Evolutionary conservation across 2,888 invertebrate genomes (phyloP).

Genomic region (Lasioglossum pauxillum): DNA sequence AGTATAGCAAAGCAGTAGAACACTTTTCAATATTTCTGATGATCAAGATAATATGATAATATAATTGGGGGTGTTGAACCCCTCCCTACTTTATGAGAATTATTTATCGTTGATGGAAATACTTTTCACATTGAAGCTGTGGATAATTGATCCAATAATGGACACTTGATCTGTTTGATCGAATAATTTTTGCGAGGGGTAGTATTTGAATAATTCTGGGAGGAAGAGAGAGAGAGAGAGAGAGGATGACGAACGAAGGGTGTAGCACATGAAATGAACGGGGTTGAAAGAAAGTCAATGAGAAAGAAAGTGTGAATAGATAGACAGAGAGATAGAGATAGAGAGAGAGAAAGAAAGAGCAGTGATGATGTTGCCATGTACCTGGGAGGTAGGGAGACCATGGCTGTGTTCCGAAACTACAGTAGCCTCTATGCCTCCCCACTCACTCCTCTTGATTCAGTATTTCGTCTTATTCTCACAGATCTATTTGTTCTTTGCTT

Average conservation of each 20-base stretch:
- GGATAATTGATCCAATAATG: not conserved
- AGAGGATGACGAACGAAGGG: not conserved
- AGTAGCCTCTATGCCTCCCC: constrained; percentile 83
- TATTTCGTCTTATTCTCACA: constrained; percentile 74
- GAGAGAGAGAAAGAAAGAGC: constrained; percentile 73
- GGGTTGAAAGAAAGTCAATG: not conserved
- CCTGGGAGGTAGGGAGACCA: constrained; percentile 88
- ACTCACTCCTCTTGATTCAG: constrained; percentile 79
- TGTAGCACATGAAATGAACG: not conserved
- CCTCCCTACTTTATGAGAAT: not conserved
- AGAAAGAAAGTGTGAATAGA: constrained; percentile 19
- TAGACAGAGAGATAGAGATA: constrained; percentile 43
- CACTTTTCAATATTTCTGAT: not conserved
- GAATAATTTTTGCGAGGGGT: not conserved
- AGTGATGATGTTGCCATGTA: constrained; percentile 85
- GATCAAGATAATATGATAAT: not conserved
- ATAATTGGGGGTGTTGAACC: no score
- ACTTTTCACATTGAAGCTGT: not conserved
- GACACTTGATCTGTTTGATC: not conserved
- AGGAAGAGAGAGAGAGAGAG: not conserved
- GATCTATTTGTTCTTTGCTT: constrained; percentile 75
- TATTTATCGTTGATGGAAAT: not conserved
- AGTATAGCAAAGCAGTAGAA: not conserved
- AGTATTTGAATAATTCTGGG: constrained; percentile 29
- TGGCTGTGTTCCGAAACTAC: constrained; percentile 88